Evolutionary conservation across 2,797 vertebrate genomes (phyloP).

Genomic region (Sebastes oblongus): DNA sequence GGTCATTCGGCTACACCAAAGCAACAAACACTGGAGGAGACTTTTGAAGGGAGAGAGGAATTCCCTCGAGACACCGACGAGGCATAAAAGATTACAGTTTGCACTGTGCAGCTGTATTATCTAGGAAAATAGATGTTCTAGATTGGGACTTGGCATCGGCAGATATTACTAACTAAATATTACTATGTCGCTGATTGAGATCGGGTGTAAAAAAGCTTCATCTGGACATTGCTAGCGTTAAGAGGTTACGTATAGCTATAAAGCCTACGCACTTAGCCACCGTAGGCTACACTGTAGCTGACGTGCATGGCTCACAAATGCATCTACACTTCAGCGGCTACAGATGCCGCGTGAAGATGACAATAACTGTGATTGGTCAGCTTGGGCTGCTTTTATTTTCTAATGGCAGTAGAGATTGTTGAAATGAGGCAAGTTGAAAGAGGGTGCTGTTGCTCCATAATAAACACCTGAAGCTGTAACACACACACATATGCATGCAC

Average conservation of each 20-base stretch:
- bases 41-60: background rate
- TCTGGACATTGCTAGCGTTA: too few species aligned
- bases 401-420: background rate
- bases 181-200: background rate
- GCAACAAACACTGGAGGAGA: background rate
- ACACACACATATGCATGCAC: background rate
- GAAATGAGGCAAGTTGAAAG: background rate
- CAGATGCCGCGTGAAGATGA: background rate
- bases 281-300: background rate
- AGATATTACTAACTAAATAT: background rate
- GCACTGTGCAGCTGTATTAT: background rate
- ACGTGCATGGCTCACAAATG: background rate
- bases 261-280: too few species aligned
- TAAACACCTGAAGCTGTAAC: background rate
- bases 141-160: background rate
- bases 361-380: background rate
- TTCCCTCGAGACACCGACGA: too few species aligned
- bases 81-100: too few species aligned
- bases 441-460: background rate
- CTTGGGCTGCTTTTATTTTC: background rate
- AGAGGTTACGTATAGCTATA: background rate
- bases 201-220: too few species aligned
- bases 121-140: background rate
- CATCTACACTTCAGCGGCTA: background rate
- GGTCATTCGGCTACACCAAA: background rate